phyloP scores from a whole-genome alignment of 2,113 vertebrate species.

The Spermophilus dauricus region DNA sequence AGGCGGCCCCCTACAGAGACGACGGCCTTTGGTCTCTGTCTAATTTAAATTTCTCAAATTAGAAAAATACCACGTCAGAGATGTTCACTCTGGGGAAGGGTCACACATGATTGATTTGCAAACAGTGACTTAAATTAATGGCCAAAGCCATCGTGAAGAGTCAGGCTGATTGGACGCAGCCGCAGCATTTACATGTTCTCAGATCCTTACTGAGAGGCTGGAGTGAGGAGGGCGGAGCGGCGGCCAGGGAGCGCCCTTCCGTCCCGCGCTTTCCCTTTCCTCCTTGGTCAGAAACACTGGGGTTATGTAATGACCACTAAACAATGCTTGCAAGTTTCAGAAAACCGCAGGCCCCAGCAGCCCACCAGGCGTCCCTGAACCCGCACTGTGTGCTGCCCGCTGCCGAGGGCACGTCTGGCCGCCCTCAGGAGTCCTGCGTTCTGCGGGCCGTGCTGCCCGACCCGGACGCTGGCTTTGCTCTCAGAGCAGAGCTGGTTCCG shows the following conservation, averaged over 20 bases:
- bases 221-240: rapidly evolving
- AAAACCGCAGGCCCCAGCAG: rapidly evolving
- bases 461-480: slow-evolving; percentile 55
- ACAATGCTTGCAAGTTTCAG: no score
- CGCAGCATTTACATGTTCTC: background rate
- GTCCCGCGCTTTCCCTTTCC: background rate
- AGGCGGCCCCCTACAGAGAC: background rate
- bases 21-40: background rate
- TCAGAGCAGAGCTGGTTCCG: slow-evolving; percentile 88
- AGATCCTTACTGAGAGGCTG: rapidly evolving
- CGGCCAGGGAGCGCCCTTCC: background rate
- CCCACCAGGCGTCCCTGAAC: rapidly evolving
- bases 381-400: rapidly evolving
- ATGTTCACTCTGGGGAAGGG: background rate
- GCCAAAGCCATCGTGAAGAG: background rate
- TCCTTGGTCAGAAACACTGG: background rate
- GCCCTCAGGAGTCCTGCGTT: rapidly evolving
- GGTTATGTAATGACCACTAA: background rate
- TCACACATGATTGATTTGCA: background rate
- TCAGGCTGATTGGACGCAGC: rapidly evolving
- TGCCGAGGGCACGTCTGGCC: rapidly evolving
- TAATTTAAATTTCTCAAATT: slow-evolving; percentile 49
- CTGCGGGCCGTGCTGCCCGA: no score
- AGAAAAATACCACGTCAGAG: slow-evolving; percentile 14
- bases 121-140: background rate